These are phyloP conservation scores for Temnothorax unifasciatus DNA, from an alignment of 2,888 invertebrate species.

Conservation along the genomic window DNA sequence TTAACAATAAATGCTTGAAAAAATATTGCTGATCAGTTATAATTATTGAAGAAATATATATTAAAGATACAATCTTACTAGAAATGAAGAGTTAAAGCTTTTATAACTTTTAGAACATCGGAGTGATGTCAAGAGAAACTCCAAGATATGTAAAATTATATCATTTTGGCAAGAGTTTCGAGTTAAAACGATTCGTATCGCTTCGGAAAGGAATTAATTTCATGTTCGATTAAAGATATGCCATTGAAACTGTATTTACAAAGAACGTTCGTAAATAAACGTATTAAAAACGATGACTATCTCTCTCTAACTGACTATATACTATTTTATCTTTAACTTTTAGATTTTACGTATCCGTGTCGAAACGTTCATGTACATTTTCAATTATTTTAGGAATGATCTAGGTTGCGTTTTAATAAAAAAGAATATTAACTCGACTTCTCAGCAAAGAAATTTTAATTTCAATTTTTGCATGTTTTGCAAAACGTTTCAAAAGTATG, in stretches of 20 bases:
- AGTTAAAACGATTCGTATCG: constrained; percentile 6
- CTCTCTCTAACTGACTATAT: background rate
- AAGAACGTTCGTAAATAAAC: background rate
- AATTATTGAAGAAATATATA: background rate
- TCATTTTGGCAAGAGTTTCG: background rate
- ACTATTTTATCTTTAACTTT: constrained; percentile 3
- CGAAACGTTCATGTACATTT: background rate
- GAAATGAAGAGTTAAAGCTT: background rate
- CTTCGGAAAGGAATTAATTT: constrained; percentile 1
- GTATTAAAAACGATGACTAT: background rate
- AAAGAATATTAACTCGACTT: background rate
- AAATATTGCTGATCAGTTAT: background rate
- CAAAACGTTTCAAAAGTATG: background rate
- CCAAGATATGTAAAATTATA: background rate
- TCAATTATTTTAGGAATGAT: background rate
- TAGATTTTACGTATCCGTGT: background rate
- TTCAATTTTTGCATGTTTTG: background rate
- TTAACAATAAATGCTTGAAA: background rate
- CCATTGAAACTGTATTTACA: background rate
- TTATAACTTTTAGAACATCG: background rate
- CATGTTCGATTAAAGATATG: background rate
- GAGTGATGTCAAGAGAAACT: background rate
- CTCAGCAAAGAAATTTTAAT: background rate
- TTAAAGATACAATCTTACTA: background rate
- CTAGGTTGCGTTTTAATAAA: background rate